These are phyloP conservation scores for Tragopan temminckii DNA, from an alignment of 2,797 vertebrate genomes.

Conservation along the genomic window DNA sequence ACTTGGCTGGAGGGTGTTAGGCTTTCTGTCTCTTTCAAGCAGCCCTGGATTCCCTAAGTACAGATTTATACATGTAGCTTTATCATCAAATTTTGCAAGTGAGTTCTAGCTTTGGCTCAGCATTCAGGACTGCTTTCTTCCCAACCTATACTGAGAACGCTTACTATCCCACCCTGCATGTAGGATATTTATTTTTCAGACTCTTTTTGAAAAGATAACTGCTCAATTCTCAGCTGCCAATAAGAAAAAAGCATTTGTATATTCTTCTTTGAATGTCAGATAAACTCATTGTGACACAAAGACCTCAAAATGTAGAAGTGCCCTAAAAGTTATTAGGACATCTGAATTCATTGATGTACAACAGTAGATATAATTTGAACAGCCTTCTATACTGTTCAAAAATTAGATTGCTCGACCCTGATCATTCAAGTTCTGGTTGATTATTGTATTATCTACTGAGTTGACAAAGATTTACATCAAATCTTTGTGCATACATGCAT, in stretches of 20 bases:
- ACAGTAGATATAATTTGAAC: neutral
- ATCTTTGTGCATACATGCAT: neutral
- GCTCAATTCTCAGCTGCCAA: neutral
- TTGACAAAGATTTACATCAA: constrained; percentile 11
- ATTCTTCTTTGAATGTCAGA: neutral
- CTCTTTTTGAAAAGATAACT: neutral
- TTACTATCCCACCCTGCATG: neutral
- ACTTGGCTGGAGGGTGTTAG: neutral
- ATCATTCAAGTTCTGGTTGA: neutral
- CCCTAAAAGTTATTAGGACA: neutral
- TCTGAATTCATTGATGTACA: neutral
- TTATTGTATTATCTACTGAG: neutral
- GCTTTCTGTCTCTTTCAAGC: neutral
- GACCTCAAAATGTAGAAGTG: neutral
- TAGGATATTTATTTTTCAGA: neutral
- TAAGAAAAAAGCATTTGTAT: neutral
- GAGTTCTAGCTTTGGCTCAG: neutral
- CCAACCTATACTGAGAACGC: neutral
- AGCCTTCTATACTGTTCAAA: neutral
- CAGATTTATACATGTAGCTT: neutral
- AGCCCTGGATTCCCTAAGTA: neutral
- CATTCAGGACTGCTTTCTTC: neutral
- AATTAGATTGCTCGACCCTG: neutral
- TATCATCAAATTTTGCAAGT: neutral
- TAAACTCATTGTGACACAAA: neutral